phyloP scores from a whole-genome alignment of 2,113 vertebrate genomes.

The Forbesichthys papilliferus region DNA sequence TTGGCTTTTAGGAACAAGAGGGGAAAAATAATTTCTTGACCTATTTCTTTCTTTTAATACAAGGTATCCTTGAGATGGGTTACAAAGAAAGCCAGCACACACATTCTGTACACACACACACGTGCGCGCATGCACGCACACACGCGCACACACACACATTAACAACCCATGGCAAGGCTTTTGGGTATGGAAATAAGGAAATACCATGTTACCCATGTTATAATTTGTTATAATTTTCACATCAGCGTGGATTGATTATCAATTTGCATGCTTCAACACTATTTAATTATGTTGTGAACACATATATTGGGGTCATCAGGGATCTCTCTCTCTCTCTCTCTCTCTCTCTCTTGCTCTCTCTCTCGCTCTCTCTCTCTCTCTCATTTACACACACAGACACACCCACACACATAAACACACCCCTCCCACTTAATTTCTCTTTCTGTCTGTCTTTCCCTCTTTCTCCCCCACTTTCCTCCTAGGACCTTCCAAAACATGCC shows the following conservation, averaged over 20 bases:
- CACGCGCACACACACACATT: neutral
- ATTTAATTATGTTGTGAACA: conserved; percentile 69
- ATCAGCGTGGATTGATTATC: conserved; percentile 68
- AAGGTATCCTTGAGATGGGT: conserved; percentile 20
- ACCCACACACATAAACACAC: neutral
- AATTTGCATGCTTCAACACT: conserved; percentile 71
- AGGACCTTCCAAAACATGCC: conserved; percentile 52
- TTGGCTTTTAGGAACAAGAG: neutral
- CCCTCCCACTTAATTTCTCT: neutral
- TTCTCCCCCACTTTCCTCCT: neutral
- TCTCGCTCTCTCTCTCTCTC: conserved; percentile 53
- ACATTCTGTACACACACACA: neutral
- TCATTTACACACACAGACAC: conserved; percentile 19
- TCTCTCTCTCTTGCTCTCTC: conserved; percentile 37
- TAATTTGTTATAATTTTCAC: conserved; percentile 57
- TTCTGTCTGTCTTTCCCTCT: neutral
- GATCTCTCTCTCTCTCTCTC: conserved; percentile 66
- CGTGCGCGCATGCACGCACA: neutral
- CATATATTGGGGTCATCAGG: conserved; percentile 60
- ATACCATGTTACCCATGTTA: conserved; percentile 42
- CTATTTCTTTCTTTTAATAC: neutral
- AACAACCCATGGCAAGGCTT: neutral
- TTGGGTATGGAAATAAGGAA: conserved; percentile 11
- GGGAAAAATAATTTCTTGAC: neutral
- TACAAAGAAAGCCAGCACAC: conserved; percentile 9